Percentiles rank a stretch among this genome's conserved stretches.
These are phyloP conservation scores for Cosmopolites sordidus DNA, from an alignment of 2,888 invertebrate species.

Conservation along the genomic window DNA sequence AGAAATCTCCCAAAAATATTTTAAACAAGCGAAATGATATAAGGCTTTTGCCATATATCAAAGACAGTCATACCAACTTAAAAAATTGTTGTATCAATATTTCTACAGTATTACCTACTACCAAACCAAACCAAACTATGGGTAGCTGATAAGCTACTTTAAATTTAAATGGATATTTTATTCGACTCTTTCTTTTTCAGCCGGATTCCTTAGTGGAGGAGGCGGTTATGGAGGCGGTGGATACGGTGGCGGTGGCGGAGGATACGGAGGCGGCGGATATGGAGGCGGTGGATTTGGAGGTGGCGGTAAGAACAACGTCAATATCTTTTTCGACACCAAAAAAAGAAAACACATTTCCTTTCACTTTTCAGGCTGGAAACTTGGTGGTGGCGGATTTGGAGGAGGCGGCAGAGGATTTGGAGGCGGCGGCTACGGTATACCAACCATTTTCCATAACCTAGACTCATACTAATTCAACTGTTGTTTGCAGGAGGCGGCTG, in stretches of 20 bases:
- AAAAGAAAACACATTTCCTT: background rate
- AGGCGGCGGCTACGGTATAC: background rate
- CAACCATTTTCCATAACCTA: too few species aligned
- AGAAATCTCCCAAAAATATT: too few species aligned
- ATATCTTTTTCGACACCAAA: too few species aligned
- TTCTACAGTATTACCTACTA: too few species aligned
- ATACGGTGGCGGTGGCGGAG: background rate
- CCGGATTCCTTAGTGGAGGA: conserved; percentile 9
- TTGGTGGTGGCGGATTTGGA: background rate
- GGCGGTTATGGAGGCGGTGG: background rate
- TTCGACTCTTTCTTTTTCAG: too few species aligned
- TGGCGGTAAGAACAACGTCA: background rate
- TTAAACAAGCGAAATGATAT: too few species aligned
- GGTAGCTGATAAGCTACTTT: too few species aligned
- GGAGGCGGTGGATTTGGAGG: background rate
- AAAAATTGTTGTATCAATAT: too few species aligned
- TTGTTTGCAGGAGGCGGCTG: conserved; percentile 11
- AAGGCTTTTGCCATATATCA: too few species aligned
- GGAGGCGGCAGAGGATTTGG: conserved; percentile 1
- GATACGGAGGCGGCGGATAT: background rate
- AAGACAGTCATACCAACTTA: too few species aligned
- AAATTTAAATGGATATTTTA: too few species aligned
- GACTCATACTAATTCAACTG: background rate
- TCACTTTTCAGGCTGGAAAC: background rate
- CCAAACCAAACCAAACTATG: too few species aligned